Base-by-base conservation (phyloP, 2,797 vertebrate species). In the Enteromius argenteus region DNA sequence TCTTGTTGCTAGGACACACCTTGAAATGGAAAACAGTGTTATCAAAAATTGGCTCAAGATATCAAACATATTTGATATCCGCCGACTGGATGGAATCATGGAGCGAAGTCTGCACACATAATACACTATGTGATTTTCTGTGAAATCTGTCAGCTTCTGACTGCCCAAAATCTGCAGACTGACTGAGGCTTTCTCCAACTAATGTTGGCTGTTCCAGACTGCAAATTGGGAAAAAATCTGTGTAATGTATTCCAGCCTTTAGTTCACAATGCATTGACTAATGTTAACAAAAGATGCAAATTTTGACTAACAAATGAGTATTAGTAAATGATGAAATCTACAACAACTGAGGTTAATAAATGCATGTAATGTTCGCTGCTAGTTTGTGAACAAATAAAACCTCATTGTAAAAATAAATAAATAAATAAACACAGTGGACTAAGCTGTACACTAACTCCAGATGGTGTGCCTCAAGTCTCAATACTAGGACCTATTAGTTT, bases 401-500 rank as follows among this genome's bases (percentile, higher is more conserved):
- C 5, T 53, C 19, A 14, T 7, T 53, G 46, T 53, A 74, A 74
- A 74, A 74, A 8, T 32, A 0, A 21, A 6, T 27, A 27, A 27
- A 44, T 35, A 35, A 46, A 46, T 46, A 46, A 46, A 30, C 30
- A 23, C 46, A 21, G 72, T 0, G 6, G 14, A 42, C 30, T 79
- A 37, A 56, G 44, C 46, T 51, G 32, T 19, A 2, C 69, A 72
- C 42, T 30, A n/a, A 58, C n/a, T 58, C 13, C 15, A 19, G 19
- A 39, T 75, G 35, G 9, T 39, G 15, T 69, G 51, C 49, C 49
- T 44, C 74, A 77, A 37, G 53, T 19, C 53, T 80, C 23, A 58
- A 60, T 58, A 39, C 10, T 71, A 56, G 10, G 51, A 35, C 44
- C 62, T 17, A 37, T 67, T 78, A 1, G 27, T 46, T 64, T 78